These are phyloP conservation scores for Drosophila parabipectinata DNA, from an alignment of 1,140 invertebrate species.

Conservation along the genomic window DNA sequence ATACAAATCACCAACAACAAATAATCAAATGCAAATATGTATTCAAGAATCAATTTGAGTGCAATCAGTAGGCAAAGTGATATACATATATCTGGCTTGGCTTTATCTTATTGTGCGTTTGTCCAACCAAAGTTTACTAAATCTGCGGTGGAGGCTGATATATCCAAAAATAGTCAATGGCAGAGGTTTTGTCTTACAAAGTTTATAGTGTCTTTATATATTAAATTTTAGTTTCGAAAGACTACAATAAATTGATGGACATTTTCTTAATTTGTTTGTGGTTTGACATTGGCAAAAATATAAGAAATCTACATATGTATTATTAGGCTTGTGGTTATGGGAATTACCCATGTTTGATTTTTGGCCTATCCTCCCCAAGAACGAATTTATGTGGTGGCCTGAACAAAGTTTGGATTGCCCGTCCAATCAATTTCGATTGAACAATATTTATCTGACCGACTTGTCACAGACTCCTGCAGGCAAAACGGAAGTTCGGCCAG, in stretches of 20 bases:
- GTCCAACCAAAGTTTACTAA: background rate
- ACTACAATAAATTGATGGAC: too few relatives aligned
- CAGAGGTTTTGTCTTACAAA: too few relatives aligned
- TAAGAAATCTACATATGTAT: too few relatives aligned
- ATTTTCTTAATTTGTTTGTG: too few relatives aligned
- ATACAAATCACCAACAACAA: constrained; percentile 78
- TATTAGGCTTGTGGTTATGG: too few relatives aligned
- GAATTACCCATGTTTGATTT: background rate
- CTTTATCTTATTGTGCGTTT: constrained; percentile 15
- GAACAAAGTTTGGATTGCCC: background rate
- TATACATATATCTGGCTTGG: constrained; percentile 7
- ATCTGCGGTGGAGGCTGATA: background rate
- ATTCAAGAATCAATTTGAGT: constrained; percentile 76
- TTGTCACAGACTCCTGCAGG: constrained; percentile 38
- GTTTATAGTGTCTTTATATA: too few relatives aligned
- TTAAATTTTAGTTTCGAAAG: background rate
- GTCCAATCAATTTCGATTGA: constrained; percentile 13
- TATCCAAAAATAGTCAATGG: background rate
- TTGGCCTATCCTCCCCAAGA: background rate
- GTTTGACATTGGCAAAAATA: background rate
- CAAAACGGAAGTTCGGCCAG: constrained; percentile 1
- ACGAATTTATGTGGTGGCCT: constrained; percentile 3
- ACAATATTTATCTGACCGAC: constrained; percentile 45
- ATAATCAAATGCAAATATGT: constrained; percentile 81
- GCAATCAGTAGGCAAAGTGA: constrained; percentile 64